Evolutionary conservation across 1,140 invertebrate genomes (phyloP), one percentile per base, ranked within the genome.

Genomic region (Orussus abietinus): DNA sequence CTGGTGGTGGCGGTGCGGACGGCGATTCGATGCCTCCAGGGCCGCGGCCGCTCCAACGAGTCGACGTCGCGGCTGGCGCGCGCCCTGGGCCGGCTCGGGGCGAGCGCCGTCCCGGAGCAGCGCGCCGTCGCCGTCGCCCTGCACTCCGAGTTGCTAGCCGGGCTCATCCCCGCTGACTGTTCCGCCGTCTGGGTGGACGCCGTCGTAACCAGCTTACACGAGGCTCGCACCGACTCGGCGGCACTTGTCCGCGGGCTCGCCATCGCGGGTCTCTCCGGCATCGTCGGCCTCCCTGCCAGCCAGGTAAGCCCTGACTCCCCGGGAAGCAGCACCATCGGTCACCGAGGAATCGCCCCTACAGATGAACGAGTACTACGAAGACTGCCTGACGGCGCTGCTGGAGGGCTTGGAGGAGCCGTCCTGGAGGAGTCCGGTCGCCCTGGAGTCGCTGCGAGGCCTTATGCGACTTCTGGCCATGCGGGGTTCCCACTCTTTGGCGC

Each of bases 341-440:
- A 35, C 19, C 19, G 17, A 19, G 22, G 15, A 47, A 13, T 38
- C 34, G 46, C 50, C 32, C 37, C 38, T 43, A 28, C 37, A 68
- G 63, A 48, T 66, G n/a, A 50, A 65, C 4, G 63, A 69, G 26
- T 67, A 69, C 38, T 63, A 67, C 14, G 66, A 67, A 5, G 63
- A 47, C 36, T 62, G 58, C 32, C 41, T 69, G n/a, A 22, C 51
- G 7, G 62, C 66, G 1, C 44, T 72, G 11, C 40, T 72, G 3
- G 61, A 67, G 17, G 66, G 66, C 12, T 40, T 72, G 11, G 64
- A 69, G 45, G 66, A 69, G 35, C 58, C 62, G 0, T 43, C 55
- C 0, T 57, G 66, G 1, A 62, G 59, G 13, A 36, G 25, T 15
- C 59, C 64, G 6, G 67, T 72, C 0, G 51, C 66, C 34, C 41